These are phyloP conservation scores for Triplophysa bombifrons DNA, from an alignment of 2,797 vertebrate genomes.

Conservation along the genomic window DNA sequence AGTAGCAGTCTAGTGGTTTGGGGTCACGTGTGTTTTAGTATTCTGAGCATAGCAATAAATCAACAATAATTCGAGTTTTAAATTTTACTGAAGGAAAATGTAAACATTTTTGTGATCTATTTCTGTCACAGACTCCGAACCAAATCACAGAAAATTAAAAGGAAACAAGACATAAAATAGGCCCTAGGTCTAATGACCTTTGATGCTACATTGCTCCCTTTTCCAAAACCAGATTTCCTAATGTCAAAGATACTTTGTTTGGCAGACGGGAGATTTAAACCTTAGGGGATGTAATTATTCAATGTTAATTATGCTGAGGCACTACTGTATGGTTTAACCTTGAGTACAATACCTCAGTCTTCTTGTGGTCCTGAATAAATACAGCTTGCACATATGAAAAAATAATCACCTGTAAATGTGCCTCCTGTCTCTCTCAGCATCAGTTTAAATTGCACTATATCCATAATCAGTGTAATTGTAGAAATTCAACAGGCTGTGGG, in stretches of 20 bases:
- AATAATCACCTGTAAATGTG: slow-evolving; percentile 53
- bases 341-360: slow-evolving; percentile 50
- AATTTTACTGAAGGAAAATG: neutral
- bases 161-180: neutral
- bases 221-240: slow-evolving; percentile 24
- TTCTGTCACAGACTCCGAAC: neutral
- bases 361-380: slow-evolving; percentile 52
- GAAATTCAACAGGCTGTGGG: slow-evolving; percentile 52
- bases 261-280: slow-evolving; percentile 36
- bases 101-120: neutral
- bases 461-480: slow-evolving; percentile 57
- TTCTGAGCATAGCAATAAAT: too few species aligned
- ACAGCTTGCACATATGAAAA: slow-evolving; percentile 44
- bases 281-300: slow-evolving; percentile 39
- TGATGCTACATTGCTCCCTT: slow-evolving; percentile 1
- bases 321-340: slow-evolving; percentile 41
- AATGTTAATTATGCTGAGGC: slow-evolving; percentile 36
- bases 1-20: too few species aligned
- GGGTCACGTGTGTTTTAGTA: too few species aligned
- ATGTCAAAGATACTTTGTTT: slow-evolving; percentile 37
- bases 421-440: slow-evolving; percentile 42
- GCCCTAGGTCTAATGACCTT: slow-evolving; percentile 7
- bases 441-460: slow-evolving; percentile 45
- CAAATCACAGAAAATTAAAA: neutral
- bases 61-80: too few species aligned